Evolutionary conservation across 2,113 vertebrate genomes (phyloP), one percentile per base, ranked within the genome.

Genomic region (Pygoscelis adeliae): DNA sequence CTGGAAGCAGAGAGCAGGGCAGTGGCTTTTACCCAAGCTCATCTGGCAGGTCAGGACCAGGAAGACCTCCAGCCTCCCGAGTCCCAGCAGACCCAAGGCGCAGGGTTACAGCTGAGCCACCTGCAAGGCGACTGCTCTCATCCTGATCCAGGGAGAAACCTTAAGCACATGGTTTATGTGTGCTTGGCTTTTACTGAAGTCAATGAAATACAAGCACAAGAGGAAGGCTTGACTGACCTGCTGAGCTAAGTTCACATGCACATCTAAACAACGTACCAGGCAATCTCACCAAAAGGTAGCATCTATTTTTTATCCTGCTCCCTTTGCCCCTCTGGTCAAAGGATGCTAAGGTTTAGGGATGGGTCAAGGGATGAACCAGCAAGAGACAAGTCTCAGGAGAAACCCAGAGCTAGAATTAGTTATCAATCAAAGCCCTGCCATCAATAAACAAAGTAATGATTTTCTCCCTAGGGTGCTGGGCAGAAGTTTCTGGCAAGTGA

Each of bases 1-100:
- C 63, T 73, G 63, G 65, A 55, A 46, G 32, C n/a, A 36, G 38
- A n/a, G 38, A 80, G 20, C 36, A 46, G n/a, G 55, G 42, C 66
- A 16, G 29, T 20, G 22, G 19, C 23, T 61, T 55, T 15, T 3
- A 32, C 23, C 53, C 29, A 12, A 40, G 9, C 23, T 32, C 19
- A 32, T 12, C 18, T 53, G 69, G 62, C 40, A 70, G 63, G 38
- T 62, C 67, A 77, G 49, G 58, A 76, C 19, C 22, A 58, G 49
- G 21, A 63, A 20, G 30, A 80, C 2, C 17, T 36, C 53, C 61
- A 49, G 20, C 27, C 17, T 65, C 22, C 44, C 0, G 0, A 13
- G 6, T 22, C 52, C 40, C 52, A 55, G 38, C 38, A 70, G 27
- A 26, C 17, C 47, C 1, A 1, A 55, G 38, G 25, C 10, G 16